These are phyloP conservation scores for Dicerorhinus sumatrensis DNA, from an alignment of 2,113 vertebrate genomes.

Conservation along the genomic window DNA sequence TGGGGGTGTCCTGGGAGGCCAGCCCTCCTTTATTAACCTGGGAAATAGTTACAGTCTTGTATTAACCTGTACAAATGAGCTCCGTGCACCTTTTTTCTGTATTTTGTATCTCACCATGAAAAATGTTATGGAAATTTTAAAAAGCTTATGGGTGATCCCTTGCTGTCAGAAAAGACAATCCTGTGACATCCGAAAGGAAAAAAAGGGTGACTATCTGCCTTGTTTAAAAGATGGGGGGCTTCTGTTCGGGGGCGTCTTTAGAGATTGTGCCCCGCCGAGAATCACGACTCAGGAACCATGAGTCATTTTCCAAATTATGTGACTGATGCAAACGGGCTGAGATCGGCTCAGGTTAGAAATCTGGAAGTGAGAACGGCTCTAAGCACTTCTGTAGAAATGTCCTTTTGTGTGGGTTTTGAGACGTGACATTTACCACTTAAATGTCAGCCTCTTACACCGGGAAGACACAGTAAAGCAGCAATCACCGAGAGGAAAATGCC, in stretches of 20 bases:
- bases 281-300: neutral
- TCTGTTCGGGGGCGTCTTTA: neutral
- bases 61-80: neutral
- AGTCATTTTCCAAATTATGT: constrained; percentile 1
- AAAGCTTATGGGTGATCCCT: neutral
- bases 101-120: neutral
- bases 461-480: neutral
- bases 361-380: neutral
- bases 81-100: fast-evolving
- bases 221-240: neutral
- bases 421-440: constrained; percentile 50
- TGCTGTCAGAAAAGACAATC: neutral
- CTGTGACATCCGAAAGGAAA: neutral
- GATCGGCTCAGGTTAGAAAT: neutral
- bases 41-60: neutral
- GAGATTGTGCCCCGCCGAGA: neutral
- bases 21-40: neutral
- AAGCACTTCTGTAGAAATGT: neutral
- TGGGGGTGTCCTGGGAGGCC: neutral
- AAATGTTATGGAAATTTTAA: neutral
- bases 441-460: neutral
- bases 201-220: neutral
- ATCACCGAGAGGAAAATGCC: neutral
- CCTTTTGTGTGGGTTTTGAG: constrained; percentile 1
- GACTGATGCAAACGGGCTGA: neutral